Evolutionary conservation across 2,113 vertebrate species (phyloP).

Genomic region (Tympanuchus pallidicinctus): DNA sequence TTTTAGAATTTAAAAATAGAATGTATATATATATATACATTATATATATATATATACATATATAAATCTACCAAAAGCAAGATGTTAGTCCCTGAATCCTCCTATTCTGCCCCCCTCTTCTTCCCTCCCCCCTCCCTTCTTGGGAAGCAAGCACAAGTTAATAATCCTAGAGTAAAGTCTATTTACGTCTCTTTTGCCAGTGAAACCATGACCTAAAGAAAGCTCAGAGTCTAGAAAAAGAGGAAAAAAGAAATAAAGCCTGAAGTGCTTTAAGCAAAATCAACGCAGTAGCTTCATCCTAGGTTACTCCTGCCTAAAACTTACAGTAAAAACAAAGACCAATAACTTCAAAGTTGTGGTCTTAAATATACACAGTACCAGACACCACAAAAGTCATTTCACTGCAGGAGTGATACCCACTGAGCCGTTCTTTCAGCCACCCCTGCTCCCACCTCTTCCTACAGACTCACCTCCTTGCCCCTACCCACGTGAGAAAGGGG

Average conservation of each 20-base stretch:
- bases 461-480: background rate
- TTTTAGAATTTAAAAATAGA: background rate
- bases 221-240: background rate
- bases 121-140: background rate
- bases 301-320: background rate
- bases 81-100: background rate
- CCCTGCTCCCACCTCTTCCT: background rate
- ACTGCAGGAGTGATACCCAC: background rate
- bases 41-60: background rate
- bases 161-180: background rate
- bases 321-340: background rate
- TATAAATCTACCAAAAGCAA: background rate
- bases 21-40: no score
- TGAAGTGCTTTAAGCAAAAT: background rate
- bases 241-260: no score
- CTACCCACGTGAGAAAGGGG: accelerated
- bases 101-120: accelerated
- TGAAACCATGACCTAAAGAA: background rate
- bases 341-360: background rate
- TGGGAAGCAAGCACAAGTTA: background rate
- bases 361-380: background rate
- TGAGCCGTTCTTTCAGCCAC: background rate
- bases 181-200: background rate
- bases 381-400: background rate
- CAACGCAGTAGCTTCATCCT: background rate